Evolutionary conservation across 2,113 vertebrate species (phyloP).

Genomic region (Halcyon malimbica): DNA sequence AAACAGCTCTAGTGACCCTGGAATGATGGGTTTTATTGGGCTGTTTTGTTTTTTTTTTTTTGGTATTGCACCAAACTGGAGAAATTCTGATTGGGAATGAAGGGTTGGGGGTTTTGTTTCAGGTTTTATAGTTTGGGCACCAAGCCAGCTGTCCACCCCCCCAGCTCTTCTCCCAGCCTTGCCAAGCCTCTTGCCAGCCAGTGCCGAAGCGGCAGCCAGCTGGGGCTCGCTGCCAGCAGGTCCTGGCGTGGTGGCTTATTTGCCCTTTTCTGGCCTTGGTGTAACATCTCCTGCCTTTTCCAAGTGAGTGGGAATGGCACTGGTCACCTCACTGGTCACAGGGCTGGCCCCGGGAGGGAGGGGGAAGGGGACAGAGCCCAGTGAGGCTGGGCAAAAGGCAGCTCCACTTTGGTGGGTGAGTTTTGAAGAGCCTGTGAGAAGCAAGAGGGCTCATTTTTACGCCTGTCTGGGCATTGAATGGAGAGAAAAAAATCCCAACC

Average conservation of each 20-base stretch:
- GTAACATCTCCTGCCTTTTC: neutral
- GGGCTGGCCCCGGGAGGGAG: neutral
- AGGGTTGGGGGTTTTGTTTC: neutral
- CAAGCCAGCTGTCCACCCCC: neutral
- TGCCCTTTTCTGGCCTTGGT: neutral
- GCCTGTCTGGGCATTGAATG: neutral
- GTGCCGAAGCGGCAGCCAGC: neutral
- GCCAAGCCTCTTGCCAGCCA: neutral
- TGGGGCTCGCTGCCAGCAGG: neutral
- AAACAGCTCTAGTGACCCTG: neutral
- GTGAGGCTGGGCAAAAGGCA: rapidly evolving
- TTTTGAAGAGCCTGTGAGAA: neutral
- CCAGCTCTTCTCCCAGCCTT: neutral
- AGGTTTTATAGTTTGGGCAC: neutral
- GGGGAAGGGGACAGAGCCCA: neutral
- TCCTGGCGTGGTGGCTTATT: neutral
- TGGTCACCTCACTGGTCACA: rapidly evolving
- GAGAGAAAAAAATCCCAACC: neutral
- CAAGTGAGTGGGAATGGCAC: neutral
- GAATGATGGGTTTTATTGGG: neutral
- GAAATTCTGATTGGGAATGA: neutral
- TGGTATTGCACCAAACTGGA: neutral
- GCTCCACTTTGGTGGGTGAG: rapidly evolving
- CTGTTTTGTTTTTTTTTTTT: neutral
- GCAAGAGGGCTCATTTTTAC: neutral